These are phyloP conservation scores for Hylaea fasciaria DNA, from an alignment of 2,888 invertebrate genomes.

Conservation along the genomic window DNA sequence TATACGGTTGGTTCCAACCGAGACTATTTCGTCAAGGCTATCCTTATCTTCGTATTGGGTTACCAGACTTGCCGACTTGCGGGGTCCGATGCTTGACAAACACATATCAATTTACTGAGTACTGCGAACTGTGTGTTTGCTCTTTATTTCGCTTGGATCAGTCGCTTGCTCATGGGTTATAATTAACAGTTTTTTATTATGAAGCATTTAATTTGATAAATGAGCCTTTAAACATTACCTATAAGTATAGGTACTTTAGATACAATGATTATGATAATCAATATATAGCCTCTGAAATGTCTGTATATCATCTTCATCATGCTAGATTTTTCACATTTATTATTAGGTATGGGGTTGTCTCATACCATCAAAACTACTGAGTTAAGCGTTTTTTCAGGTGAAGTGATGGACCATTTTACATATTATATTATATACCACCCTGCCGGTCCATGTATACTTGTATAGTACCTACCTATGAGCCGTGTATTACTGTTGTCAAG, in stretches of 20 bases:
- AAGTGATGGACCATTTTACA: too few species aligned
- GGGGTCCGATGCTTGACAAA: constrained; percentile 36
- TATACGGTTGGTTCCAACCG: constrained; percentile 39
- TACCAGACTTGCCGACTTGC: constrained; percentile 72
- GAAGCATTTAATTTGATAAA: not conserved
- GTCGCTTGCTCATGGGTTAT: constrained; percentile 24
- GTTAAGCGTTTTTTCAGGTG: too few species aligned
- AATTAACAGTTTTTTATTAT: not conserved
- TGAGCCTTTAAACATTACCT: not conserved
- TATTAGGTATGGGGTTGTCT: too few species aligned
- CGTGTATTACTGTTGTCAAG: too few species aligned
- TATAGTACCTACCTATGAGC: too few species aligned
- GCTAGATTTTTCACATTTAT: too few species aligned
- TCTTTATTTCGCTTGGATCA: constrained; percentile 42
- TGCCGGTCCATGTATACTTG: too few species aligned
- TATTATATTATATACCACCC: too few species aligned
- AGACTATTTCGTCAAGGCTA: constrained; percentile 62
- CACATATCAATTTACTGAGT: constrained; percentile 55
- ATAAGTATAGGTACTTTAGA: not conserved
- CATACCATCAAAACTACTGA: too few species aligned
- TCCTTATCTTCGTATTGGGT: constrained; percentile 71
- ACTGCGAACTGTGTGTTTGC: constrained; percentile 46
- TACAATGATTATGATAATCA: too few species aligned
- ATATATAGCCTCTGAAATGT: too few species aligned
- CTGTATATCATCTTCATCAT: too few species aligned